These are phyloP conservation scores for Bemisia tabaci DNA, from an alignment of 1,140 invertebrate genomes.

Conservation along the genomic window DNA sequence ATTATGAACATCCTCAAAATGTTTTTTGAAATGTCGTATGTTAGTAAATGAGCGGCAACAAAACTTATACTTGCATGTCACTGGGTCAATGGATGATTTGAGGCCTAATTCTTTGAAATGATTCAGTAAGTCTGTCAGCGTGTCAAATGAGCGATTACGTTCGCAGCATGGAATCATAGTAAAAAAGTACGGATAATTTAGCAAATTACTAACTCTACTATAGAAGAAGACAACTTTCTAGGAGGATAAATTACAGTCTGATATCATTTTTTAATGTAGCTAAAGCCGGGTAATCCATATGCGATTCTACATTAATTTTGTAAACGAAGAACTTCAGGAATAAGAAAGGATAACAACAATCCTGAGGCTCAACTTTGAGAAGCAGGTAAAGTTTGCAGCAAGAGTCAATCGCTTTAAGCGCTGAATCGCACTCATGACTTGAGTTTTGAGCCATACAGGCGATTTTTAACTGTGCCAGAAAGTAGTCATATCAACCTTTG, in stretches of 20 bases:
- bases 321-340: neutral
- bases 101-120: neutral
- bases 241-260: neutral
- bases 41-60: neutral
- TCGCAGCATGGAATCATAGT: neutral
- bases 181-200: neutral
- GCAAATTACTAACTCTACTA: neutral
- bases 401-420: neutral
- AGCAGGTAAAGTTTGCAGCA: neutral
- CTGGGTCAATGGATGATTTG: neutral
- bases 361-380: neutral
- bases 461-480: too few relatives aligned
- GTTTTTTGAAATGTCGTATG: neutral
- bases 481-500: too few relatives aligned
- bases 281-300: too few relatives aligned
- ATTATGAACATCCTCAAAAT: neutral
- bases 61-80: neutral
- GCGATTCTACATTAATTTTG: neutral
- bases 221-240: too few relatives aligned
- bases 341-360: neutral
- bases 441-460: too few relatives aligned
- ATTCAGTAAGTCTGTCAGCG: neutral
- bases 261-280: neutral
- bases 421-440: neutral
- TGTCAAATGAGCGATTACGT: neutral